Evolutionary conservation across 2,888 invertebrate genomes (phyloP).

Genomic region (Dynastes hyllus): DNA sequence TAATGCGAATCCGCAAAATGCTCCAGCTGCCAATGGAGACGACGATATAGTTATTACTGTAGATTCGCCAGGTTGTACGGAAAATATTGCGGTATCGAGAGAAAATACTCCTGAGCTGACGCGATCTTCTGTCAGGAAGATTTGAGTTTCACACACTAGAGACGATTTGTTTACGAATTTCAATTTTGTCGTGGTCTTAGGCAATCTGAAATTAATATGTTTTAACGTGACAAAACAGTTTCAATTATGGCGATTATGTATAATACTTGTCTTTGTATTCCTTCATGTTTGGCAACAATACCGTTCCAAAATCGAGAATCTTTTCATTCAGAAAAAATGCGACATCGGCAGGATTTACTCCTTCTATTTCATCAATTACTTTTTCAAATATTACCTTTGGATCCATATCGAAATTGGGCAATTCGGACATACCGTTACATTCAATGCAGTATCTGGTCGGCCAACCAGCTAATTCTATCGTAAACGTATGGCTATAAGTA

Average conservation of each 20-base stretch:
- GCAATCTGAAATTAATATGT: constrained; percentile 21
- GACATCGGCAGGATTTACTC: constrained; percentile 58
- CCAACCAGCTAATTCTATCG: constrained; percentile 63
- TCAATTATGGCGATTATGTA: not conserved
- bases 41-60: constrained; percentile 64
- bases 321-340: constrained; percentile 62
- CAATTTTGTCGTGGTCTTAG: constrained; percentile 64
- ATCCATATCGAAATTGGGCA: constrained; percentile 64
- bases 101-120: constrained; percentile 55
- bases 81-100: constrained; percentile 59
- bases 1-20: constrained; percentile 63
- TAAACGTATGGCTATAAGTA: constrained; percentile 61
- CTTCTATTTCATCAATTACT: constrained; percentile 55
- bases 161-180: constrained; percentile 74
- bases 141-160: constrained; percentile 71
- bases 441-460: constrained; percentile 58
- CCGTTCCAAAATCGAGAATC: constrained; percentile 66
- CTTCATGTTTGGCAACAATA: constrained; percentile 53
- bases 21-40: constrained; percentile 64
- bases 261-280: constrained; percentile 29
- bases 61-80: constrained; percentile 54
- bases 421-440: constrained; percentile 64
- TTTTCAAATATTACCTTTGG: constrained; percentile 63
- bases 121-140: constrained; percentile 58
- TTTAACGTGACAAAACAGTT: not conserved